A percentile compares a stretch with the other conserved stretches of the same genome.
These are phyloP conservation scores for Spheniscus humboldti DNA, from an alignment of 2,797 vertebrate species.

Conservation along the genomic window DNA sequence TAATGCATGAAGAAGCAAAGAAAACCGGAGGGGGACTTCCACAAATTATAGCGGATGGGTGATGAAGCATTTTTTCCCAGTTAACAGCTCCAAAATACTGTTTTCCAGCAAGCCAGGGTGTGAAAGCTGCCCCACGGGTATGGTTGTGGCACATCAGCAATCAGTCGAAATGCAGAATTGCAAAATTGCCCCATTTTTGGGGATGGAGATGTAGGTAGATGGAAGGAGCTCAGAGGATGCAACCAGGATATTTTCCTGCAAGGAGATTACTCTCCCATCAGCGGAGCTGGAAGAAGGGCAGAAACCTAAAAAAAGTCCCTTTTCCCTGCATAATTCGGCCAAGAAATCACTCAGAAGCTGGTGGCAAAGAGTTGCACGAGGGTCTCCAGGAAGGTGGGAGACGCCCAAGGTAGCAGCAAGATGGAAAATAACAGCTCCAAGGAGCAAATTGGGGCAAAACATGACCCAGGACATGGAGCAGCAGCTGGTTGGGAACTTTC, in stretches of 20 bases:
- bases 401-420: not conserved
- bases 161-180: not conserved
- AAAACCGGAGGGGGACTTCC: not conserved
- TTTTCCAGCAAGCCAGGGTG: not conserved
- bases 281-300: not conserved
- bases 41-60: not conserved
- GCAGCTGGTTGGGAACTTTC: not conserved
- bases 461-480: not conserved
- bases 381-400: not conserved
- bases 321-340: not conserved
- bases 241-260: not conserved
- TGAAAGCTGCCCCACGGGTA: not conserved
- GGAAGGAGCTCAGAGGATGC: not conserved
- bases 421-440: not conserved
- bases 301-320: not conserved
- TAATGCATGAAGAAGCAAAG: not conserved
- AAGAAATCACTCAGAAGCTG: not conserved
- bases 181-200: rapidly evolving
- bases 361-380: not conserved
- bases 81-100: not conserved
- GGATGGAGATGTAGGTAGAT: not conserved
- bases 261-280: not conserved
- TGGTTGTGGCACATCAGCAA: not conserved
- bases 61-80: not conserved
- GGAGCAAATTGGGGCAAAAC: not conserved